Conservation (phyloP, 2,113 vertebrate genomes). For the Hypanus sabinus region DNA sequence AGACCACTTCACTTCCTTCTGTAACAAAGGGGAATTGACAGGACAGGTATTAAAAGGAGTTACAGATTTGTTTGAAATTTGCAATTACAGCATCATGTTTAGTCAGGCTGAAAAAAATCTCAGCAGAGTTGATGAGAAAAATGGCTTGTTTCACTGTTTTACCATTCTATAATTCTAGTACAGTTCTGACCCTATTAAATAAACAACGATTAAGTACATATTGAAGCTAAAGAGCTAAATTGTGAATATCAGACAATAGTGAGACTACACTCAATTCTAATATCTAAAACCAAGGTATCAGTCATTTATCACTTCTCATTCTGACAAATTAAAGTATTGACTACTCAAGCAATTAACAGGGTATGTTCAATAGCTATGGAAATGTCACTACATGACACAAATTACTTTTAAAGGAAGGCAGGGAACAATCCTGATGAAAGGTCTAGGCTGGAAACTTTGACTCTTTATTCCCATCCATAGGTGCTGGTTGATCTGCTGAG, state of each 20-base stretch:
- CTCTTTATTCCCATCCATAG: too few relatives aligned
- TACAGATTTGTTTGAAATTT: neutral
- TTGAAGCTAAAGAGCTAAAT: neutral
- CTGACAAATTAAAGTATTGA: neutral
- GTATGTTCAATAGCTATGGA: neutral
- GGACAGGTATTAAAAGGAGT: neutral
- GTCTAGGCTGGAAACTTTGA: too few relatives aligned
- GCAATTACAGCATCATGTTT: neutral
- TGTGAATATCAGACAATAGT: neutral
- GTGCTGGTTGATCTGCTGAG: too few relatives aligned
- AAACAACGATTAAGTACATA: neutral
- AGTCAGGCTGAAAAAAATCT: neutral
- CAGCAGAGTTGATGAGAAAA: neutral
- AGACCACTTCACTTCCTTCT: too few relatives aligned
- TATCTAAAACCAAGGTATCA: too few relatives aligned
- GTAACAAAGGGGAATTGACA: too few relatives aligned
- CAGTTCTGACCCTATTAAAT: neutral
- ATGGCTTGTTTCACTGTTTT: neutral
- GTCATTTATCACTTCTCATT: neutral
- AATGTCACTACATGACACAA: neutral
- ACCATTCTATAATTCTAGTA: neutral
- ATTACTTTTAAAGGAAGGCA: neutral
- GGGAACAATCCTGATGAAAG: too few relatives aligned
- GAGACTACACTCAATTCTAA: too few relatives aligned
- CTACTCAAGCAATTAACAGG: neutral